A percentile compares a stretch with the other conserved stretches of the same genome.
phyloP scores from a whole-genome alignment of 2,888 invertebrate genomes.

The Polylopha cassiicola region DNA sequence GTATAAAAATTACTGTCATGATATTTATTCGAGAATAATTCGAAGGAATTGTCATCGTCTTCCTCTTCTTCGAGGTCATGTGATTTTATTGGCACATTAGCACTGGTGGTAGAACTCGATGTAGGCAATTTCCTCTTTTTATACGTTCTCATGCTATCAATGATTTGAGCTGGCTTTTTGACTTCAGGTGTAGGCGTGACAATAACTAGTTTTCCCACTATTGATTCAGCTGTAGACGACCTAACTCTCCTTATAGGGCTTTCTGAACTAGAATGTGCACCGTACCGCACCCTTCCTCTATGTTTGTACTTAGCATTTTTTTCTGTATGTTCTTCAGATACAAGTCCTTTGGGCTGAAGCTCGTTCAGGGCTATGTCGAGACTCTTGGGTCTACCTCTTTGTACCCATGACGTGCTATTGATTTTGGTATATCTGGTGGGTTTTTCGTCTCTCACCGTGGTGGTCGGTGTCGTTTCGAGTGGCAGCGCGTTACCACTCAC shows the following conservation, averaged over 20 bases:
- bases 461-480: constrained; percentile 47
- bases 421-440: constrained; percentile 37
- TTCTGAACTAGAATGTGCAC: constrained; percentile 47
- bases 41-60: constrained; percentile 49
- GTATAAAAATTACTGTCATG: constrained; percentile 73
- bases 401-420: constrained; percentile 42
- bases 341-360: constrained; percentile 57
- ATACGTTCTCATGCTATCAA: constrained; percentile 57
- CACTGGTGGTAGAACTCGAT: constrained; percentile 39
- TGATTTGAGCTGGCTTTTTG: constrained; percentile 58
- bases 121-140: constrained; percentile 59
- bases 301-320: constrained; percentile 71
- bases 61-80: constrained; percentile 49
- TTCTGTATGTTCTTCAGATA: constrained; percentile 62
- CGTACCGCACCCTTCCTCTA: constrained; percentile 61
- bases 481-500: constrained; percentile 54
- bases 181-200: constrained; percentile 67
- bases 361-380: constrained; percentile 63
- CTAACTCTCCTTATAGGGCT: constrained; percentile 39
- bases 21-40: constrained; percentile 71
- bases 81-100: constrained; percentile 34
- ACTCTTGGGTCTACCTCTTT: constrained; percentile 42
- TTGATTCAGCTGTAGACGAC: constrained; percentile 37
- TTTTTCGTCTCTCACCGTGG: constrained; percentile 47
- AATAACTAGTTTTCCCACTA: constrained; percentile 44